Percentiles rank a stretch among this genome's conserved stretches.
phyloP scores from a whole-genome alignment of 92 coral and sea anemone genomes.

The Epizoanthus scotinus region DNA sequence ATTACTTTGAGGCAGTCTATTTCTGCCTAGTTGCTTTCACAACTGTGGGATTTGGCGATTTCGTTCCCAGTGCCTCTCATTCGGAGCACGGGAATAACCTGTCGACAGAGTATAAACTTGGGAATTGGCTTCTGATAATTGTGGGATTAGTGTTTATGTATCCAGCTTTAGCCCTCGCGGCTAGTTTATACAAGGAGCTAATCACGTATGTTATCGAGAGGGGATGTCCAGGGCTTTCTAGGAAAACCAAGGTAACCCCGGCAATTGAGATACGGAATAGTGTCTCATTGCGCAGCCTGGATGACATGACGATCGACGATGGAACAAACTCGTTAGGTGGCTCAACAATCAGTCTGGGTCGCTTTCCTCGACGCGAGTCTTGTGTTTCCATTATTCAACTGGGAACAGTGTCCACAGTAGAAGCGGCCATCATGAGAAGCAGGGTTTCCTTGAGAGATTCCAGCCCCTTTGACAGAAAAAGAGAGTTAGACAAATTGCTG shows the following conservation, averaged over 20 bases:
- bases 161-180: constrained; percentile 58
- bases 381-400: constrained; percentile 30
- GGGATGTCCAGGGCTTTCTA: constrained; percentile 10
- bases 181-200: constrained; percentile 54
- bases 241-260: constrained; percentile 15
- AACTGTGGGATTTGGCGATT: constrained; percentile 71
- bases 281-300: not conserved
- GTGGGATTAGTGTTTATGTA: constrained; percentile 59
- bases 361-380: constrained; percentile 30
- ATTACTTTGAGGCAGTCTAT: constrained; percentile 58
- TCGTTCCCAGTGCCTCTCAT: constrained; percentile 56
- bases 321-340: constrained; percentile 18
- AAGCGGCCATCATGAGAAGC: constrained; percentile 44
- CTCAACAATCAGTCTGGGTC: not conserved
- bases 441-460: constrained; percentile 34
- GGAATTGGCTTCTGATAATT: constrained; percentile 61
- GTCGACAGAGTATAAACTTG: constrained; percentile 54
- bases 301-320: not conserved
- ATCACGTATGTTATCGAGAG: constrained; percentile 21
- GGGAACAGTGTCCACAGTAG: constrained; percentile 52
- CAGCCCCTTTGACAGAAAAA: constrained; percentile 2
- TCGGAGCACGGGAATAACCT: constrained; percentile 46
- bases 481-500: constrained; percentile 41
- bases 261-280: not conserved
- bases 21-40: constrained; percentile 62